Evolutionary conservation across 2,888 invertebrate species (phyloP).

Genomic region (Pollenia amentaria): DNA sequence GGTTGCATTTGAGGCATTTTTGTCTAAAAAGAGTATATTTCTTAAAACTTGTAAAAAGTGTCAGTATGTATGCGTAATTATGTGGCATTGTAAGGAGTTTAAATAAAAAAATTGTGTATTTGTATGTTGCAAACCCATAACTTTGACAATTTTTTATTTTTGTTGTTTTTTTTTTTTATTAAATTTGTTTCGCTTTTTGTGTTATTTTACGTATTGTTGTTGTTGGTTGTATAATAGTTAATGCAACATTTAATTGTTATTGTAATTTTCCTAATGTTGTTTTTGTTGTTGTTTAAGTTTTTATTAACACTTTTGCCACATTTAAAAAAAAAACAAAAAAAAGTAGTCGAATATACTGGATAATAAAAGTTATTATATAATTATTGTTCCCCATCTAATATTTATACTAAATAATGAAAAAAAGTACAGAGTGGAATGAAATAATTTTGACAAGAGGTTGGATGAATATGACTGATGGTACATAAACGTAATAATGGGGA

Average conservation of each 20-base stretch:
- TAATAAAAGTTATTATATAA: constrained; percentile 51
- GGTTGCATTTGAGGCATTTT: constrained; percentile 42
- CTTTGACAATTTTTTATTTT: constrained; percentile 24
- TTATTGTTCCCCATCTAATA: constrained; percentile 6
- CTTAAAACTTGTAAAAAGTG: background rate
- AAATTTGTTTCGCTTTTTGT: background rate
- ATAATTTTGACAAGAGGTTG: background rate
- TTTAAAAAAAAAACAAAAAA: background rate
- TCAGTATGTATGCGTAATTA: background rate
- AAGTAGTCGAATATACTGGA: constrained; percentile 2
- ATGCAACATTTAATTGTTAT: constrained; percentile 20
- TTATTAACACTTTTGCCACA: constrained; percentile 34
- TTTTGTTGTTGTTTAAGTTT: background rate
- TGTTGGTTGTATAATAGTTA: constrained; percentile 35
- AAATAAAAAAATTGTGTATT: constrained; percentile 33
- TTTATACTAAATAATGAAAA: constrained; percentile 13
- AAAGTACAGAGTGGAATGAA: background rate
- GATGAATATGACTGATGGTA: too few species aligned
- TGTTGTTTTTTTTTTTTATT: background rate
- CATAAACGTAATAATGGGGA: too few species aligned
- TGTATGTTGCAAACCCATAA: constrained; percentile 20
- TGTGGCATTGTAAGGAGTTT: constrained; percentile 39
- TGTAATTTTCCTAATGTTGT: constrained; percentile 12
- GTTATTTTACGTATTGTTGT: background rate
- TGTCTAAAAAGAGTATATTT: constrained; percentile 3